phyloP scores from a whole-genome alignment of 1,140 invertebrate species.

The Antheraea mylitta region DNA sequence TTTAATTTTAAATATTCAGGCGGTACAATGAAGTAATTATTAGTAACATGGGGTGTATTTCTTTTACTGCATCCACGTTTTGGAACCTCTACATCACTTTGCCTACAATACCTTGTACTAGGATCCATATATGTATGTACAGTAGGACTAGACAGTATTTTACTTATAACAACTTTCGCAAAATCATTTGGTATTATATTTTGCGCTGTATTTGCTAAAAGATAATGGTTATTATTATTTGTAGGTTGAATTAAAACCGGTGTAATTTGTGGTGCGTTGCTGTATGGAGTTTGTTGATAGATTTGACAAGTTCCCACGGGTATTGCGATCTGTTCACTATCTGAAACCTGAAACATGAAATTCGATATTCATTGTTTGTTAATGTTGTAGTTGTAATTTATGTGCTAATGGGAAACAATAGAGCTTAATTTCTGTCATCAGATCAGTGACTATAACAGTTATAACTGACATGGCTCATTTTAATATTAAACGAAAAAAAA shows the following conservation, averaged over 20 bases:
- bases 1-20: conserved; percentile 29
- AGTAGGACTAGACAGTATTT: conserved; percentile 26
- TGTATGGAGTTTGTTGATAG: conserved; percentile 30
- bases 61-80: conserved; percentile 16
- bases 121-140: conserved; percentile 26
- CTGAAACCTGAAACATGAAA: conserved; percentile 20
- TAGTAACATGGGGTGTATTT: conserved; percentile 32
- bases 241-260: conserved; percentile 12
- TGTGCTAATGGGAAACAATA: too few relatives aligned
- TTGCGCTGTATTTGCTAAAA: conserved; percentile 23
- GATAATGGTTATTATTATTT: conserved; percentile 24
- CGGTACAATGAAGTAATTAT: conserved; percentile 48
- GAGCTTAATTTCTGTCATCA: too few relatives aligned
- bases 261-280: not conserved
- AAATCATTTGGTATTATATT: conserved; percentile 26
- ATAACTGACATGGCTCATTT: too few relatives aligned
- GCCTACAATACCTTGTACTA: conserved; percentile 25
- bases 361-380: not conserved
- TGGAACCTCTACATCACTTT: conserved; percentile 24
- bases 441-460: too few relatives aligned
- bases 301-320: conserved; percentile 17
- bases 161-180: conserved; percentile 29
- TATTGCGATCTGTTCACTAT: conserved; percentile 14
- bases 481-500: too few relatives aligned
- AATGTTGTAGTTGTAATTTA: not conserved